Evolutionary conservation across 2,113 vertebrate species (phyloP).

Genomic region (Thunnus maccoyii): DNA sequence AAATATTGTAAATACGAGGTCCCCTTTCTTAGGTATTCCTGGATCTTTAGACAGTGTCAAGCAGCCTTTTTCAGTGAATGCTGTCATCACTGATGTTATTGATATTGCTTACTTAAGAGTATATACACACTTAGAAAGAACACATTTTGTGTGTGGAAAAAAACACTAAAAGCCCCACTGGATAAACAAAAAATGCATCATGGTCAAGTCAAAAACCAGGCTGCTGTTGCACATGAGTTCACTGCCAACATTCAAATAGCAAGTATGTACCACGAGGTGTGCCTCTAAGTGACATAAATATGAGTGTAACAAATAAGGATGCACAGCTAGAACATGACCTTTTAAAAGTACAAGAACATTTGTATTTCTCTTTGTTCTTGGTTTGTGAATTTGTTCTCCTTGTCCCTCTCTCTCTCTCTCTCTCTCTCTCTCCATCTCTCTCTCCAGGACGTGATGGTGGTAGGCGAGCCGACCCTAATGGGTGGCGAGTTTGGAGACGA

Average conservation of each 20-base stretch:
- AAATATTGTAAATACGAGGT: background rate
- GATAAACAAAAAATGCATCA: background rate
- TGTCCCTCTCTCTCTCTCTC: background rate
- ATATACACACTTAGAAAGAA: background rate
- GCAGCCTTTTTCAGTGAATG: background rate
- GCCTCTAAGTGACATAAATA: background rate
- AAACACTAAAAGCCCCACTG: too few relatives aligned
- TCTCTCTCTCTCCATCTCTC: background rate
- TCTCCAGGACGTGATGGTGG: conserved; percentile 98
- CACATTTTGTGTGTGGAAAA: too few relatives aligned
- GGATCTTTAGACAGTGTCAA: background rate
- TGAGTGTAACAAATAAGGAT: background rate
- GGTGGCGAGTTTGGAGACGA: conserved; percentile 99
- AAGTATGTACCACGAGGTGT: background rate
- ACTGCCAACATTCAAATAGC: background rate
- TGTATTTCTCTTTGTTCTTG: background rate
- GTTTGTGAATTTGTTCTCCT: background rate
- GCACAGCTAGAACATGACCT: conserved; percentile 12
- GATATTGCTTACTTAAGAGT: background rate
- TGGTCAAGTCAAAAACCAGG: background rate
- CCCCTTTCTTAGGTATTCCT: background rate
- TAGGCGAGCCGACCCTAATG: conserved; percentile 99
- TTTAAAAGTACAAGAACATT: conserved; percentile 9
- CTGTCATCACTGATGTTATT: background rate
- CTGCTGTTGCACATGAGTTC: background rate